phyloP scores from a whole-genome alignment of 2,797 vertebrate species.

The Dryobates pubescens region DNA sequence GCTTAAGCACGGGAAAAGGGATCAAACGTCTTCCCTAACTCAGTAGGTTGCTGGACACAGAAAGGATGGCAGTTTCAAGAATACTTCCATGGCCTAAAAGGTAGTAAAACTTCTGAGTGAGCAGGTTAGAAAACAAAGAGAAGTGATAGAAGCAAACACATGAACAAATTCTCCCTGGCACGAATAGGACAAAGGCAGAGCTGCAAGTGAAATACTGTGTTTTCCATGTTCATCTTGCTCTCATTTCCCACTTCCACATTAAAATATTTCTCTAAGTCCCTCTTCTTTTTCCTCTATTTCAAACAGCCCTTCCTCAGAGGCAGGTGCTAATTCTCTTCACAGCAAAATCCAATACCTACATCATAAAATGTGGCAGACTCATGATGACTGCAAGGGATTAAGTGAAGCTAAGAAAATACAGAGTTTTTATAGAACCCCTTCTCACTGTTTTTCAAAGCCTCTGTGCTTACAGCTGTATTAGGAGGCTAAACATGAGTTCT shows the following conservation, averaged over 20 bases:
- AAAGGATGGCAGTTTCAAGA: neutral
- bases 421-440: neutral
- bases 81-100: neutral
- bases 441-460: neutral
- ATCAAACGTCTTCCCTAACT: neutral
- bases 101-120: neutral
- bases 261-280: neutral
- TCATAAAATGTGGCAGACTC: neutral
- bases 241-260: neutral
- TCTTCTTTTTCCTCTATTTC: neutral
- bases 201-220: neutral
- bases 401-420: neutral
- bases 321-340: neutral
- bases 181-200: neutral
- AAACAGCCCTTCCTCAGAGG: neutral
- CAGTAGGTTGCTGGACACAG: neutral
- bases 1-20: neutral
- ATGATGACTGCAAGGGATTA: fast-evolving
- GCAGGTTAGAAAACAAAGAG: neutral
- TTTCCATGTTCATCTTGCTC: neutral
- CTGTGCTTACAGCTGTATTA: neutral
- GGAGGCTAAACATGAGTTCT: neutral
- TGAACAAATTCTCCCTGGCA: neutral
- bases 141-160: neutral
- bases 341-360: neutral